phyloP scores from a whole-genome alignment of 2,888 invertebrate genomes.

The Euplexia lucipara region DNA sequence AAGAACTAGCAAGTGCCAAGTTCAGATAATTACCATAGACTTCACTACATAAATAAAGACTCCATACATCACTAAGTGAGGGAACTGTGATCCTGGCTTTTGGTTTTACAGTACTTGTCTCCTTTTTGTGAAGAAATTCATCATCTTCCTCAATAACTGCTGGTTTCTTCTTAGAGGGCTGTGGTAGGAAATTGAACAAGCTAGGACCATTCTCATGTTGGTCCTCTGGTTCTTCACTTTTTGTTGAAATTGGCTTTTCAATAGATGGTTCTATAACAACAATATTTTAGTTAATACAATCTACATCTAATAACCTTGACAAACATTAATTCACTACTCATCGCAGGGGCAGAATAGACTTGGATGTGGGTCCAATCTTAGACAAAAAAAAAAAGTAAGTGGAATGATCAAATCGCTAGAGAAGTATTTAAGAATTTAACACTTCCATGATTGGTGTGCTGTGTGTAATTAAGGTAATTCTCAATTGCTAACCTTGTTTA shows the following conservation, averaged over 20 bases:
- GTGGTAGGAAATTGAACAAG: constrained; percentile 86
- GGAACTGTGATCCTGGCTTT: constrained; percentile 93
- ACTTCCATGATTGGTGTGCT: neutral
- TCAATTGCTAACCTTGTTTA: constrained; percentile 29
- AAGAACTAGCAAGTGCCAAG: neutral
- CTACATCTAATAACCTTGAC: neutral
- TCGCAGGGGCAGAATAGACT: neutral
- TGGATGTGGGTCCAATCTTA: neutral
- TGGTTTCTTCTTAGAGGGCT: constrained; percentile 82
- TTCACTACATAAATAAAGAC: neutral
- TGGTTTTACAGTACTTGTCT: constrained; percentile 79
- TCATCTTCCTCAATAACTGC: constrained; percentile 91
- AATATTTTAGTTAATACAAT: neutral
- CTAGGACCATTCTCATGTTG: constrained; percentile 58
- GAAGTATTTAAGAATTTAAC: neutral
- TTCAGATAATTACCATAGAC: neutral
- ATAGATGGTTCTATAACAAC: constrained; percentile 41
- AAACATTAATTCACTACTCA: neutral
- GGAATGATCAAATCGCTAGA: too few relatives aligned
- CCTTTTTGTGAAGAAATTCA: constrained; percentile 92
- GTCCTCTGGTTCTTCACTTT: constrained; percentile 17
- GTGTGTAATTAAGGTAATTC: neutral
- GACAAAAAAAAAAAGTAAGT: too few relatives aligned
- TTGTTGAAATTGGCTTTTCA: constrained; percentile 23
- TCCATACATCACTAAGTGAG: constrained; percentile 92